These are phyloP conservation scores for Caradrina kadenii DNA, from an alignment of 2,888 invertebrate genomes.

Conservation along the genomic window DNA sequence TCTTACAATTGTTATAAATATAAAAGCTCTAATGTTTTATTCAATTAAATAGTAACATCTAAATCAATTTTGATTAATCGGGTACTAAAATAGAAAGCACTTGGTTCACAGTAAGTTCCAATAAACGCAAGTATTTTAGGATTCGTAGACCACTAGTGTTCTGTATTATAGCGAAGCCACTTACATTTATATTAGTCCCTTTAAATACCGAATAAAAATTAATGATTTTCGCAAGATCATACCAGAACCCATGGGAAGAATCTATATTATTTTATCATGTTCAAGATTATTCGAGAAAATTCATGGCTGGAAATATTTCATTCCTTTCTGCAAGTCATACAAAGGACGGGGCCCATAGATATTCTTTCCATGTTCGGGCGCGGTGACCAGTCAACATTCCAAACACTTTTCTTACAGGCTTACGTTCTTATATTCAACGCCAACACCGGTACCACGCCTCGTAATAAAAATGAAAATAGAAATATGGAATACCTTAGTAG, in stretches of 20 bases:
- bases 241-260: background rate
- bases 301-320: constrained; percentile 35
- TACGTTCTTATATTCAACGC: constrained; percentile 43
- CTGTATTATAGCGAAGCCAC: background rate
- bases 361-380: constrained; percentile 41
- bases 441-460: constrained; percentile 54
- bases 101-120: background rate
- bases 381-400: constrained; percentile 53
- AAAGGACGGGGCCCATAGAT: constrained; percentile 46
- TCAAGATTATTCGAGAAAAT: constrained; percentile 43
- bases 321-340: constrained; percentile 55
- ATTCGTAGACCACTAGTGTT: background rate
- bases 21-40: constrained; percentile 17
- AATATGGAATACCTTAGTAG: constrained; percentile 68
- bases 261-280: constrained; percentile 33
- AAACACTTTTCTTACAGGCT: constrained; percentile 37
- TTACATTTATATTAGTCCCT: constrained; percentile 1
- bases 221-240: background rate
- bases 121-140: constrained; percentile 24
- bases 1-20: constrained; percentile 10
- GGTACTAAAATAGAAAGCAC: constrained; percentile 17
- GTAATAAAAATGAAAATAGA: constrained; percentile 71
- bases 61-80: constrained; percentile 23
- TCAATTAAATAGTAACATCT: background rate
- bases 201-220: background rate